Conservation (phyloP, 2,888 invertebrate genomes). For the Cephalotes varians region DNA sequence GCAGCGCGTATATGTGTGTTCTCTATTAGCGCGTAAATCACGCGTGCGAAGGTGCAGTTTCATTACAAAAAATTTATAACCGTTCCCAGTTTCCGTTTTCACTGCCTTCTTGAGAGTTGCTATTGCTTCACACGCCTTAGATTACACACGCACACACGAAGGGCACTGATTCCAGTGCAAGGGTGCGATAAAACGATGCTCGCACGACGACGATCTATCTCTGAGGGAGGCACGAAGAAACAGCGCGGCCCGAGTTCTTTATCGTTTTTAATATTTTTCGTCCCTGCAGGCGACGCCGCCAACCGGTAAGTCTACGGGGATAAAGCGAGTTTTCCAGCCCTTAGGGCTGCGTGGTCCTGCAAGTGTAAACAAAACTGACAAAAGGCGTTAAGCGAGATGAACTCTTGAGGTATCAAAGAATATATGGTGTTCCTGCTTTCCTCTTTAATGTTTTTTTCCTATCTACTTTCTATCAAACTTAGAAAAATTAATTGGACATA, state of each 20-base stretch:
- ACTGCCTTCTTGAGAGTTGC: not conserved
- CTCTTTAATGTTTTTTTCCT: not conserved
- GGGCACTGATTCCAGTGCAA: conserved; percentile 22
- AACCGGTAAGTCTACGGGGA: conserved; percentile 12
- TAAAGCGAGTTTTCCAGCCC: conserved; percentile 27
- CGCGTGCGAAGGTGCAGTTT: conserved; percentile 39
- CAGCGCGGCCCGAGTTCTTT: conserved; percentile 44
- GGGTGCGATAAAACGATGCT: conserved; percentile 36
- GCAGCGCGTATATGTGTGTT: conserved; percentile 9
- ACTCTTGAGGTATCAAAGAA: not conserved
- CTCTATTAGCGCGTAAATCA: conserved; percentile 55
- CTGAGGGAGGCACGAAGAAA: conserved; percentile 17
- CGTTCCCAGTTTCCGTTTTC: not conserved
- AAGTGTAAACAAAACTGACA: conserved; percentile 21
- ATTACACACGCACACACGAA: conserved; percentile 25
- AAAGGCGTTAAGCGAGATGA: conserved; percentile 30
- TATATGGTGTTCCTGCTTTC: not conserved
- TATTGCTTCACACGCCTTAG: conserved; percentile 22
- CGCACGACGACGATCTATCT: conserved; percentile 44
- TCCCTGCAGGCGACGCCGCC: conserved; percentile 13
- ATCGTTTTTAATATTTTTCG: conserved; percentile 58
- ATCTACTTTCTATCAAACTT: not conserved
- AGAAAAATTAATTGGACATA: not conserved
- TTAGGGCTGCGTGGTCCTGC: conserved; percentile 17
- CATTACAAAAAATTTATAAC: conserved; percentile 53